A percentile compares a stretch with the other conserved stretches of the same genome.
phyloP scores from a whole-genome alignment of 1,140 invertebrate genomes.

The honey bee (Apis mellifera) region DNA sequence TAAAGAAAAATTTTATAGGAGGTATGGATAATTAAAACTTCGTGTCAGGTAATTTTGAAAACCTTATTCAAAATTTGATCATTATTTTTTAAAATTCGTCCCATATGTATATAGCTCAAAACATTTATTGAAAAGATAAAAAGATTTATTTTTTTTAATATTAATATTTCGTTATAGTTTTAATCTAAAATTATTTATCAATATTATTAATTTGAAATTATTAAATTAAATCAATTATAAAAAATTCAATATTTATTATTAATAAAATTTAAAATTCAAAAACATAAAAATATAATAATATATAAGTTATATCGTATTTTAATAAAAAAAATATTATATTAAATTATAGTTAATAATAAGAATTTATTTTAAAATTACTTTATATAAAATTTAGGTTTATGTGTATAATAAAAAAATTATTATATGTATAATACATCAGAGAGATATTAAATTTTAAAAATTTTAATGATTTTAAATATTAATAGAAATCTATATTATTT shows the following conservation, averaged over 20 bases:
- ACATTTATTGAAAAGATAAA: neutral
- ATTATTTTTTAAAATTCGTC: conserved; percentile 1
- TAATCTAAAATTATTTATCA: neutral
- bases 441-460: neutral
- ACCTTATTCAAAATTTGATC: conserved; percentile 1
- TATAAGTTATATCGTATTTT: too few species aligned
- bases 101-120: conserved; percentile 23
- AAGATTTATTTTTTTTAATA: neutral
- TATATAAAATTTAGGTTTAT: too few species aligned
- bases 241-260: neutral
- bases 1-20: conserved; percentile 28
- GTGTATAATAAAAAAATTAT: neutral
- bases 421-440: neutral
- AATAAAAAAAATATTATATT: too few species aligned
- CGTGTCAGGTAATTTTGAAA: conserved; percentile 20
- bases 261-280: neutral
- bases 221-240: neutral
- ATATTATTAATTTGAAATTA: neutral
- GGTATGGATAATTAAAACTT: conserved; percentile 23
- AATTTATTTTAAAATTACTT: too few species aligned
- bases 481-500: neutral
- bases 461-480: neutral
- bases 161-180: neutral
- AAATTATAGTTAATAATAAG: too few species aligned
- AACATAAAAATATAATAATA: neutral